Evolutionary conservation across 2,888 invertebrate genomes (phyloP).

Genomic region (Corbicula japonica): DNA sequence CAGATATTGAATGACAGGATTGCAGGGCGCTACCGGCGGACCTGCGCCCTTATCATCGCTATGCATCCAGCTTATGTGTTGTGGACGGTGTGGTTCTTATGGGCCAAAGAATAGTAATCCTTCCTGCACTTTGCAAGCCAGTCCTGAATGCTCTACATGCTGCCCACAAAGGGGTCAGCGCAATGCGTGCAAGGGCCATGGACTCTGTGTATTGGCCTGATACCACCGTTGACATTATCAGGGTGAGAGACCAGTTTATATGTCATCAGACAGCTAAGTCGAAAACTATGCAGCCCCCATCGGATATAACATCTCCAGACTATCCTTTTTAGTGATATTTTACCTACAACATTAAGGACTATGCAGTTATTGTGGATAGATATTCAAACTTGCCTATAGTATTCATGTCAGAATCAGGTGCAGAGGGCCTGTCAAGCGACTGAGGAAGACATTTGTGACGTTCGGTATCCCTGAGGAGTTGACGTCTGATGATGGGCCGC

Average conservation of each 20-base stretch:
- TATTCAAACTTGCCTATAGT: constrained; percentile 65
- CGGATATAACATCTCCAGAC: constrained; percentile 42
- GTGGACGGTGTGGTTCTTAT: constrained; percentile 61
- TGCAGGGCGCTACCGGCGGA: constrained; percentile 31
- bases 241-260: constrained; percentile 53
- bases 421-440: constrained; percentile 53
- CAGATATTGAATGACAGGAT: constrained; percentile 53
- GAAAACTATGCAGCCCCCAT: constrained; percentile 57
- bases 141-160: constrained; percentile 56
- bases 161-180: no score
- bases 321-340: constrained; percentile 65
- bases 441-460: constrained; percentile 58
- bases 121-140: constrained; percentile 31
- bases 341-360: constrained; percentile 51
- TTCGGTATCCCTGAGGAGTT: constrained; percentile 68
- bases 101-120: constrained; percentile 53
- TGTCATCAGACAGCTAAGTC: constrained; percentile 57
- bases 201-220: constrained; percentile 62
- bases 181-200: constrained; percentile 56
- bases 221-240: constrained; percentile 56
- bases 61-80: constrained; percentile 36
- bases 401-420: constrained; percentile 41
- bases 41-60: constrained; percentile 42
- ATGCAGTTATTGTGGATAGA: constrained; percentile 64
- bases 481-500: constrained; percentile 60